These are phyloP conservation scores for Neodiprion fabricii DNA, from an alignment of 1,140 invertebrate species.

Conservation along the genomic window DNA sequence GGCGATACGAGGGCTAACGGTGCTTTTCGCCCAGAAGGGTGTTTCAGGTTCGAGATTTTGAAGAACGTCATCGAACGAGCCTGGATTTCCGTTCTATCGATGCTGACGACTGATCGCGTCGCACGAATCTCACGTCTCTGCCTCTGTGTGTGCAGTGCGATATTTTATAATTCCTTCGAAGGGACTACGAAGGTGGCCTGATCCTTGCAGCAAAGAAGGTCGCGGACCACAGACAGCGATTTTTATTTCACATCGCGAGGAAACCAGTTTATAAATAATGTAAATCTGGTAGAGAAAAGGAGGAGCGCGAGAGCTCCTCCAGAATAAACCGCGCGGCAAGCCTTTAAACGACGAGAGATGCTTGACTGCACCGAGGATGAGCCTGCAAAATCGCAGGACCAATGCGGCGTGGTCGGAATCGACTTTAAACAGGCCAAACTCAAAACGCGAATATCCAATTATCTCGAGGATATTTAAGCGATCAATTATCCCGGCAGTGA, in stretches of 20 bases:
- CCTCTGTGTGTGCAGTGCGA: background rate
- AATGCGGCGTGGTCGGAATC: too few species aligned
- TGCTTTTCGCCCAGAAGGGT: too few species aligned
- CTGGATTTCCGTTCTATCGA: background rate
- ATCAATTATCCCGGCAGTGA: too few species aligned
- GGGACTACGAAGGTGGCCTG: background rate
- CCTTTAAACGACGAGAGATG: too few species aligned
- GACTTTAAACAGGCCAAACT: too few species aligned
- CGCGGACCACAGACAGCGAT: constrained; percentile 3
- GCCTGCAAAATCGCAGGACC: too few species aligned
- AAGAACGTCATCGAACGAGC: background rate
- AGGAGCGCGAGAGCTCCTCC: too few species aligned
- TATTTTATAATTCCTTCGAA: constrained; percentile 4
- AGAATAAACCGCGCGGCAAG: too few species aligned
- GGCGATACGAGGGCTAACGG: too few species aligned
- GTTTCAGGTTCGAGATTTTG: background rate
- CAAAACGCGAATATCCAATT: too few species aligned
- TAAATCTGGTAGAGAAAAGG: background rate
- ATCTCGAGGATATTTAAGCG: too few species aligned
- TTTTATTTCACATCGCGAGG: constrained; percentile 1
- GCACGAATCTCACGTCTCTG: background rate
- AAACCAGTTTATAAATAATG: constrained; percentile 8
- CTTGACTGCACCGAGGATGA: too few species aligned
- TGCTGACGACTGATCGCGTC: background rate
- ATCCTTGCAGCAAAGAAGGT: background rate